phyloP scores from a whole-genome alignment of 2,888 invertebrate species.

The Eilema caniola region DNA sequence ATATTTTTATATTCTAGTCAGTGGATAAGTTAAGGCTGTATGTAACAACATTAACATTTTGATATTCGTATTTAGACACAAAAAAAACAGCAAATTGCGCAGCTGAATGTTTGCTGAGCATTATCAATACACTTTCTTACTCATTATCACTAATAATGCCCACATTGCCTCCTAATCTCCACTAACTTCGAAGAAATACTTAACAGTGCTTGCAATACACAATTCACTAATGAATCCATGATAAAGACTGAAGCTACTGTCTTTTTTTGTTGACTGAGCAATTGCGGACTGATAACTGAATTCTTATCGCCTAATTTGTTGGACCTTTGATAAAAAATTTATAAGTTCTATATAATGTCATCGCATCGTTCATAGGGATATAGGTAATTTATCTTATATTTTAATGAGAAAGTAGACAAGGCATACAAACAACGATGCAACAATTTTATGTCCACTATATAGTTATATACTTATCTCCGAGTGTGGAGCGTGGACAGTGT shows the following conservation, averaged over 20 bases:
- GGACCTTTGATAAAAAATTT: slow-evolving; percentile 15
- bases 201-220: not conserved
- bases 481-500: not conserved
- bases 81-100: too few species aligned
- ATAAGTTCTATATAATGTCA: not conserved
- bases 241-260: slow-evolving; percentile 47
- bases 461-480: not conserved
- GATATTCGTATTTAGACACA: too few species aligned
- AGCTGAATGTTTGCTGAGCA: too few species aligned
- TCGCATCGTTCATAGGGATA: slow-evolving; percentile 19
- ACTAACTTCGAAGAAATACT: not conserved
- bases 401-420: slow-evolving; percentile 39
- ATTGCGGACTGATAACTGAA: slow-evolving; percentile 51
- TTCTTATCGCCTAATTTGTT: slow-evolving; percentile 54
- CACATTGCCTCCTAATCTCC: slow-evolving; percentile 5
- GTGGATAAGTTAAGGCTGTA: too few species aligned
- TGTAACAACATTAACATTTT: too few species aligned
- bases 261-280: slow-evolving; percentile 52
- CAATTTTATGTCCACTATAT: not conserved
- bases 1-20: too few species aligned
- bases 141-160: not conserved
- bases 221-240: slow-evolving; percentile 47
- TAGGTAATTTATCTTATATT: slow-evolving; percentile 30
- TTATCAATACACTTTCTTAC: not conserved
- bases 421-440: slow-evolving; percentile 27